Base-by-base conservation (phyloP, 2,797 vertebrate genomes). In the Prunella strophiata region DNA sequence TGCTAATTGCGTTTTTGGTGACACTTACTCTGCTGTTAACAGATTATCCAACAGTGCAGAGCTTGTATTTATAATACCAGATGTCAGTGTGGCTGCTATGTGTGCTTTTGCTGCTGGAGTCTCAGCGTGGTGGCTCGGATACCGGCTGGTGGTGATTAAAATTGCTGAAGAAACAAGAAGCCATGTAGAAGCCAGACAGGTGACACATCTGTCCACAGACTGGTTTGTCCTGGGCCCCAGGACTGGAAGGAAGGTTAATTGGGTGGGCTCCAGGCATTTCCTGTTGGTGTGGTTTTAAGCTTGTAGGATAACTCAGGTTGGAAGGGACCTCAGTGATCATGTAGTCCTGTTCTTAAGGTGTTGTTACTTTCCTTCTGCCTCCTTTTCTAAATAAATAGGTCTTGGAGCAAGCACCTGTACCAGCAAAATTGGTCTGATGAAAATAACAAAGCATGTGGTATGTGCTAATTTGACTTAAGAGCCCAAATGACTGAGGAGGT, bases 1-100 rank as follows among this genome's bases (percentile, higher is more conserved):
- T 90, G 38, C 91, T 96, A 84, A 96, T 95, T 95, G 83, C 32
- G 81, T 82, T 95, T 92, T 65, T 36, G 62, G 52, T 95, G 93
- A 81, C 91, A 57, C 85, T 95, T 91, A 82, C 74, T 80, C 67
- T 77, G 55, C 91, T 91, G 91, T 89, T 96, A 96, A 88, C 58
- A 91, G 95, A 95, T 94, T 91, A 96, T 81, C 78, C 93, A 94
- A 87, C 91, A 90, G 77, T 74, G 94, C 85, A 81, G 88, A 92
- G 92, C 66, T 85, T 95, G 70, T 96, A n/a, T 96, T 95, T 95
- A 16, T 94, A 87, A 89, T 91, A 89, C 80, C 93, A 97, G 94
- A 93, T 97, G 96, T 94, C 82, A 38, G 18, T 16, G 80, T 68
- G 90, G 80, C 79, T 93, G 93, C 58, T 85, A 0, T 71, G 89